Evolutionary conservation across 2,888 invertebrate genomes (phyloP).

Genomic region (Selenia dentaria): DNA sequence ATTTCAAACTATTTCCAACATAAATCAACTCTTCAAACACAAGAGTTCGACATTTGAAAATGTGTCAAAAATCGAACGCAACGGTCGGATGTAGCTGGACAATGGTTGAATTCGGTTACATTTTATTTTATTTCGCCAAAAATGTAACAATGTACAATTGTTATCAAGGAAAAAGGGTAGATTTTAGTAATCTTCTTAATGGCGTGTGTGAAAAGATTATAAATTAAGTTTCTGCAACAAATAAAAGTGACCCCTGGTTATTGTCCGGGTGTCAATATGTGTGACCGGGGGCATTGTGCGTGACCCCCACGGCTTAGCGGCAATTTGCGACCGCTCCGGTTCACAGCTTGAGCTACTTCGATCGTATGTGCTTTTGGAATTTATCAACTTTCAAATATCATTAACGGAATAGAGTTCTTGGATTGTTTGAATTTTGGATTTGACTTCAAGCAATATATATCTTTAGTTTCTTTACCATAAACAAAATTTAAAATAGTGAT

Average conservation of each 20-base stretch:
- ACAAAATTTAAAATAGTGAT: too few species aligned
- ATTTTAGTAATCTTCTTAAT: conserved; percentile 84
- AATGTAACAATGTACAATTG: conserved; percentile 82
- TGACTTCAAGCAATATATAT: too few species aligned
- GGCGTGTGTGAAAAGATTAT: conserved; percentile 85
- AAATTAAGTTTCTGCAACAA: conserved; percentile 85
- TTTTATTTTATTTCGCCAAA: conserved; percentile 72
- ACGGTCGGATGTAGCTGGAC: conserved; percentile 56
- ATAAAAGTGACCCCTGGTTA: conserved; percentile 83
- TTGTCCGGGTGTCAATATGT: conserved; percentile 83
- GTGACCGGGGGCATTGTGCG: conserved; percentile 78
- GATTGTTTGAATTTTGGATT: too few species aligned
- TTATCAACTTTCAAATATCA: too few species aligned
- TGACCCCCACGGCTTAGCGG: conserved; percentile 76
- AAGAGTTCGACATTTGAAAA: conserved; percentile 68
- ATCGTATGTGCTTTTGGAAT: conserved; percentile 35
- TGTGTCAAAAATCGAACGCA: conserved; percentile 73
- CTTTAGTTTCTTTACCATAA: too few species aligned
- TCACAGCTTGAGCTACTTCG: conserved; percentile 68
- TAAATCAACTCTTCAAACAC: conserved; percentile 77
- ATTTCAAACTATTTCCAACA: conserved; percentile 64
- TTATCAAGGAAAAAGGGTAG: conserved; percentile 81
- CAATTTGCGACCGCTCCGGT: conserved; percentile 75
- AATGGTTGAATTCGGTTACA: conserved; percentile 69
- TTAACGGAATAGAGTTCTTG: too few species aligned